Evolutionary conservation across 2,113 vertebrate genomes (phyloP).

Genomic region (Carollia perspicillata): DNA sequence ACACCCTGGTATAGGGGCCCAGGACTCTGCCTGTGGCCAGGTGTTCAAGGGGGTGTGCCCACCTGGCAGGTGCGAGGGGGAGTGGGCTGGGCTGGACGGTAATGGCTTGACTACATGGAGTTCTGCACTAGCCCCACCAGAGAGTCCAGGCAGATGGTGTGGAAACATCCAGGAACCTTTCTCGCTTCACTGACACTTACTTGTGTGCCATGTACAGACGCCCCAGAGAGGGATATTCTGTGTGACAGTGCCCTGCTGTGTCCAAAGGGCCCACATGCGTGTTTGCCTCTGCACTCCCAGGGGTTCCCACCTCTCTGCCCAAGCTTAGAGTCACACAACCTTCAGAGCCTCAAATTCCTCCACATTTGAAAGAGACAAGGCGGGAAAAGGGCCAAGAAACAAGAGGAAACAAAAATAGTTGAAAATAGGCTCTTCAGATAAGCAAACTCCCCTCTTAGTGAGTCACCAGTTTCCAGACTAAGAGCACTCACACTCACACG

Average conservation of each 20-base stretch:
- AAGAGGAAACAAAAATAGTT: constrained; percentile 66
- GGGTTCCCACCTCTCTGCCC: not conserved
- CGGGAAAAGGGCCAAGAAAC: constrained; percentile 43
- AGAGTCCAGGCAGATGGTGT: not conserved
- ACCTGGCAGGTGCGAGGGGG: too few species aligned
- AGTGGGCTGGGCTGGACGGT: not conserved
- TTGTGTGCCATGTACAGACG: rapidly evolving
- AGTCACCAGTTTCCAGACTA: constrained; percentile 59
- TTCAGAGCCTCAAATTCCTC: not conserved
- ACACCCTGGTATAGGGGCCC: not conserved
- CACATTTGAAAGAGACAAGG: constrained; percentile 15
- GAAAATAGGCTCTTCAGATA: constrained; percentile 60
- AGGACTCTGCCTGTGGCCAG: not conserved
- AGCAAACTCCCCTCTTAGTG: constrained; percentile 53
- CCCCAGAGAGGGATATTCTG: not conserved
- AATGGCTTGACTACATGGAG: not conserved
- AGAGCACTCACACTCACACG: not conserved
- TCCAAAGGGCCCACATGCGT: rapidly evolving
- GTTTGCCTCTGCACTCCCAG: not conserved
- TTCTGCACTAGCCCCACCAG: too few species aligned
- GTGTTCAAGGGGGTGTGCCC: not conserved
- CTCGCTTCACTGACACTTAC: not conserved
- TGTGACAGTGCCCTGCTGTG: too few species aligned
- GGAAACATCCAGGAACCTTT: not conserved
- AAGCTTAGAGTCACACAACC: not conserved